Evolutionary conservation across 2,113 vertebrate genomes (phyloP).

Genomic region (Callaeas wilsoni): DNA sequence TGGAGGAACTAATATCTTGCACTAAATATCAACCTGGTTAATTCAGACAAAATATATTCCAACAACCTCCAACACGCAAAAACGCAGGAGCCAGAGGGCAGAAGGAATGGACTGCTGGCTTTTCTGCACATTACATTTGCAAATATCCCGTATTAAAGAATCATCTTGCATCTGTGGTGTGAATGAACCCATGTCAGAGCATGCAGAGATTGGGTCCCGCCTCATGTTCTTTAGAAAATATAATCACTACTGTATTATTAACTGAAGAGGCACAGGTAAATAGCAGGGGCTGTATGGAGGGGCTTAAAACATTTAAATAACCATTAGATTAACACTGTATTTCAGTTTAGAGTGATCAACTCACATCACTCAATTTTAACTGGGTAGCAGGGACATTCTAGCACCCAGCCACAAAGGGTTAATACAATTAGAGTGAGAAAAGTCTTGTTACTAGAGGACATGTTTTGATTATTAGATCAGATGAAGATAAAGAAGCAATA

Average conservation of each 20-base stretch:
- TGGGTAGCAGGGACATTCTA: neutral
- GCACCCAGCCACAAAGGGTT: conserved; percentile 58
- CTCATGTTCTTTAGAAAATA: neutral
- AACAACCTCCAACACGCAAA: neutral
- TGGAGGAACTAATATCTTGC: conserved; percentile 47
- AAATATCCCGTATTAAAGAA: neutral
- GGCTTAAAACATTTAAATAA: neutral
- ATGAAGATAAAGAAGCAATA: conserved; percentile 70
- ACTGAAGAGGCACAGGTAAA: neutral
- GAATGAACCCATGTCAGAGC: neutral
- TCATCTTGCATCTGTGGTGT: neutral
- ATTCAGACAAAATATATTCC: conserved; percentile 14
- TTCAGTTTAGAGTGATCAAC: neutral
- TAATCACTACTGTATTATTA: neutral
- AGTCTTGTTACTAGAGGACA: conserved; percentile 69
- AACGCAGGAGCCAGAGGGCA: neutral
- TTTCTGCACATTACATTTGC: neutral
- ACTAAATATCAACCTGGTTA: conserved; percentile 57
- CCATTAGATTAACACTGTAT: neutral
- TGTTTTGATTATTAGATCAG: conserved; percentile 76
- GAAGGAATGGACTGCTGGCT: neutral
- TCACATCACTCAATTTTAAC: neutral
- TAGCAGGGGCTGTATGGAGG: neutral
- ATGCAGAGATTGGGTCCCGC: neutral
- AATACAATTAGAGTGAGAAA: conserved; percentile 63